Evolutionary conservation across 2,113 vertebrate genomes (phyloP), one percentile per base, ranked within the genome.

Genomic region (Poeciliopsis retropinna): DNA sequence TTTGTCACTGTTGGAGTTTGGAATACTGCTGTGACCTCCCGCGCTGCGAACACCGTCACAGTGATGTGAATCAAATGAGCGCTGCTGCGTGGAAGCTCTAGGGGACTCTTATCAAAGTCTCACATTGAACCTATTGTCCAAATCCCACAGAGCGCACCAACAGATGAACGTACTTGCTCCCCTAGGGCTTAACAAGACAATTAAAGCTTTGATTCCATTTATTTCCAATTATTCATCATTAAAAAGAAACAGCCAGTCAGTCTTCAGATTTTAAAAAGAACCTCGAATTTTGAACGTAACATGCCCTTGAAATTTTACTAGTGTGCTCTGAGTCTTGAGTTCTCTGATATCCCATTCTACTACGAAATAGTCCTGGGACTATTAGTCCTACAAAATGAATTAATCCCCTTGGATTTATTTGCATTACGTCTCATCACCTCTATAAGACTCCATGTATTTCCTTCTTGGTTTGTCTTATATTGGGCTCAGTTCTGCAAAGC

Each of bases 1-100:
- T 39, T 1, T 19, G 44, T 19, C 44, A 47, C 44, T 2, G 14
- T 34, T 63, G 29, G 29, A 5, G 70, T 87, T 78, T 78, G 63
- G 63, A 73, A 69, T 73, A 63, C 78, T 8, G 75, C 81, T 74
- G 73, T 5, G 76, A 60, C 34, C 78, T 73, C 82, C 75, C 37
- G 9, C n/a, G 64, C 60, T 72, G 29, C 41, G 2, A 80, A 81
- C 62, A 67, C 80, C 32, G 25, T 4, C 14, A 0, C 73, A 12
- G 1, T 37, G 70, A 66, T 76, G 28, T 1, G 65, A 65, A 80
- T 79, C 69, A 85, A 64, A 77, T 28, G 54, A 72, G 4, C 11
- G 25, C 34, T 61, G 2, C 31, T 0, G 63, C 9, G 76, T 60
- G 4, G 60, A 67, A 64, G 22, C 54, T 79, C 11, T 25, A 4